A percentile compares a stretch with the other conserved stretches of the same genome.
These are phyloP conservation scores for Nixonia krombeini DNA, from an alignment of 1,140 invertebrate genomes.

Conservation along the genomic window DNA sequence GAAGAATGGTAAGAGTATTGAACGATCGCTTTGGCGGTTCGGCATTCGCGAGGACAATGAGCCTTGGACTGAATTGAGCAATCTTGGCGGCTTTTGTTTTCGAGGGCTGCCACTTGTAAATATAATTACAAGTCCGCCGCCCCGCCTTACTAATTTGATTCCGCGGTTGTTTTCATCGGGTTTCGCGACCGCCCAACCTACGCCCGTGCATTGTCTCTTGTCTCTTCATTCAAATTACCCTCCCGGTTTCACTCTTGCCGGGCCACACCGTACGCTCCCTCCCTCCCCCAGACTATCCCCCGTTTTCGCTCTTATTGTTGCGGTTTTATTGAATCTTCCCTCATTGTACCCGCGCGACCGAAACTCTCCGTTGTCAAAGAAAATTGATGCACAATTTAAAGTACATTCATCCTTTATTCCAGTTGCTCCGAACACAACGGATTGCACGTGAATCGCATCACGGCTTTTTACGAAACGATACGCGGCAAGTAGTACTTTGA, in stretches of 20 bases:
- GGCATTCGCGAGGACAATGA: constrained; percentile 32
- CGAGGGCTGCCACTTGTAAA: constrained; percentile 70
- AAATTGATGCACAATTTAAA: constrained; percentile 60
- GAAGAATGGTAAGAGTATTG: constrained; percentile 8
- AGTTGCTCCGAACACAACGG: constrained; percentile 13
- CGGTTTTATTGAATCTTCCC: constrained; percentile 70
- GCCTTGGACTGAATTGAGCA: constrained; percentile 66
- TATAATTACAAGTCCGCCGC: constrained; percentile 64
- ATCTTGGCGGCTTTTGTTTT: constrained; percentile 68
- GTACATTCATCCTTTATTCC: constrained; percentile 25
- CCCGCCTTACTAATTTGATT: constrained; percentile 67
- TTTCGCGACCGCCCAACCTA: constrained; percentile 47
- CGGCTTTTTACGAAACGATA: no score
- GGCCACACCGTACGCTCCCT: constrained; percentile 27
- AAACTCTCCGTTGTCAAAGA: constrained; percentile 63
- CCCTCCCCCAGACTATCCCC: constrained; percentile 41
- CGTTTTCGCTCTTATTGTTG: constrained; percentile 66
- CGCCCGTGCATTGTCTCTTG: constrained; percentile 68
- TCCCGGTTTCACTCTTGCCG: constrained; percentile 57
- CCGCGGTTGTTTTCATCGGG: constrained; percentile 69
- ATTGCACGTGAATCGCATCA: constrained; percentile 2
- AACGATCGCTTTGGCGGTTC: constrained; percentile 17
- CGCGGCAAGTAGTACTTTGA: no score
- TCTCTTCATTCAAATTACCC: constrained; percentile 73
- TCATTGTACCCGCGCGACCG: constrained; percentile 62